A percentile compares a stretch with the other conserved stretches of the same genome.
These are phyloP conservation scores for Coccyzus lansbergi DNA, from an alignment of 2,797 vertebrate genomes.

Conservation along the genomic window DNA sequence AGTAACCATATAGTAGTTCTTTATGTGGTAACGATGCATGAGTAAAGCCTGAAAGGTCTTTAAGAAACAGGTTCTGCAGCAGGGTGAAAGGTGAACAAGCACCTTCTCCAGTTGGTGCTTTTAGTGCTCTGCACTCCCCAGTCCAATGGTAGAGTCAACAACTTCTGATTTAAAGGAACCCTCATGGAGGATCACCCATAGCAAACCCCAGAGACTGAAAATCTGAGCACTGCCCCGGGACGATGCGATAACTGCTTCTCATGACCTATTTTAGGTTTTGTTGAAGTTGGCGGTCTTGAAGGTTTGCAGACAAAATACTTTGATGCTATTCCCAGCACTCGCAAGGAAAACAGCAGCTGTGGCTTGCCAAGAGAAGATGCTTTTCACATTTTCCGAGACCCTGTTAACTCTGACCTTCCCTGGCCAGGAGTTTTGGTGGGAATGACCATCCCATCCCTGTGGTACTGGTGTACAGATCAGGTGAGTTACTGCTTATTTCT, in stretches of 20 bases:
- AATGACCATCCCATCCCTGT: conserved; percentile 93
- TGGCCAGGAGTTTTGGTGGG: conserved; percentile 94
- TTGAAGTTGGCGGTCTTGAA: conserved; percentile 87
- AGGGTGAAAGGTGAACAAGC: background rate
- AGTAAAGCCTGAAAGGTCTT: background rate
- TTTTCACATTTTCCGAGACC: conserved; percentile 93
- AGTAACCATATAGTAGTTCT: background rate
- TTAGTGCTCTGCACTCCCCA: background rate
- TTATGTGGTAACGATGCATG: background rate
- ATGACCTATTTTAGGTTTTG: conserved; percentile 82
- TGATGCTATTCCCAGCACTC: conserved; percentile 83
- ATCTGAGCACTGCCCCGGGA: rapidly evolving
- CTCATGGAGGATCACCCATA: background rate
- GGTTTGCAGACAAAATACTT: conserved; percentile 85
- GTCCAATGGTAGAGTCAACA: background rate
- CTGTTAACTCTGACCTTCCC: conserved; percentile 90
- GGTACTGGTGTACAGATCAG: conserved; percentile 99
- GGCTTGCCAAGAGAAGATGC: conserved; percentile 90
- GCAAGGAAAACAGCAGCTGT: conserved; percentile 87
- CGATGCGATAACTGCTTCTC: background rate
- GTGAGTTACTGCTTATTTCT: conserved; percentile 63
- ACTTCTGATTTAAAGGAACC: background rate
- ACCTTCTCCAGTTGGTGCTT: background rate
- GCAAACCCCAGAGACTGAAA: background rate
- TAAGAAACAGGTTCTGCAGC: background rate